Conservation (phyloP, 2,888 invertebrate species). For the Oxyteleia sp. region DNA sequence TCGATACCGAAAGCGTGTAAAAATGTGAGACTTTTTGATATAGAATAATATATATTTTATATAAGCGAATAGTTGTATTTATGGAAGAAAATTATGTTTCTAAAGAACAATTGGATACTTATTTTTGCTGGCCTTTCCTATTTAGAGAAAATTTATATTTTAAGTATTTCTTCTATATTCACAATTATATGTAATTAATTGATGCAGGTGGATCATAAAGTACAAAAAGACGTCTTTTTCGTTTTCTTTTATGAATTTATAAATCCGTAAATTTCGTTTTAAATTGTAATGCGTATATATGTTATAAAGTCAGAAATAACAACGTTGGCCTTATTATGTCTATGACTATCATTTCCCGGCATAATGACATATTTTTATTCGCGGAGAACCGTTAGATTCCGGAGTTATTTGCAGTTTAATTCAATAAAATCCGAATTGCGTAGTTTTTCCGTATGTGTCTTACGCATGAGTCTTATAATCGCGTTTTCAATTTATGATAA, state of each 20-base stretch:
- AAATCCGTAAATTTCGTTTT: slow-evolving; percentile 7
- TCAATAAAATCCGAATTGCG: slow-evolving; percentile 19
- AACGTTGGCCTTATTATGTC: slow-evolving; percentile 29
- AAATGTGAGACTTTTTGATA: too few relatives aligned
- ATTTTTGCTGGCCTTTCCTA: too few relatives aligned
- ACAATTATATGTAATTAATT: too few relatives aligned
- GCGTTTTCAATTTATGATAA: not conserved
- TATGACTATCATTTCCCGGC: slow-evolving; percentile 51
- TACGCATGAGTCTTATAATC: not conserved
- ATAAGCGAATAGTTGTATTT: too few relatives aligned
- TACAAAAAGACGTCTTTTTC: not conserved
- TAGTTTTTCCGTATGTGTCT: not conserved
- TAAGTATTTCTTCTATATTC: too few relatives aligned
- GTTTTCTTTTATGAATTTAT: slow-evolving; percentile 9
- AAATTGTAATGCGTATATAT: not conserved
- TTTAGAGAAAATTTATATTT: too few relatives aligned
- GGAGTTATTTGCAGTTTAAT: slow-evolving; percentile 41
- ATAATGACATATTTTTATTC: slow-evolving; percentile 56
- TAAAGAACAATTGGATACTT: too few relatives aligned
- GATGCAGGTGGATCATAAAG: too few relatives aligned
- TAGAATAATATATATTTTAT: too few relatives aligned
- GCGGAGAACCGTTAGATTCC: slow-evolving; percentile 44
- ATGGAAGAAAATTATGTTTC: too few relatives aligned
- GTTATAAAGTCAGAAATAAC: slow-evolving; percentile 11
- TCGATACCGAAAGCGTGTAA: too few relatives aligned